Base-by-base conservation (phyloP, 2,888 invertebrate species). In the Epistrophe grossulariae region DNA sequence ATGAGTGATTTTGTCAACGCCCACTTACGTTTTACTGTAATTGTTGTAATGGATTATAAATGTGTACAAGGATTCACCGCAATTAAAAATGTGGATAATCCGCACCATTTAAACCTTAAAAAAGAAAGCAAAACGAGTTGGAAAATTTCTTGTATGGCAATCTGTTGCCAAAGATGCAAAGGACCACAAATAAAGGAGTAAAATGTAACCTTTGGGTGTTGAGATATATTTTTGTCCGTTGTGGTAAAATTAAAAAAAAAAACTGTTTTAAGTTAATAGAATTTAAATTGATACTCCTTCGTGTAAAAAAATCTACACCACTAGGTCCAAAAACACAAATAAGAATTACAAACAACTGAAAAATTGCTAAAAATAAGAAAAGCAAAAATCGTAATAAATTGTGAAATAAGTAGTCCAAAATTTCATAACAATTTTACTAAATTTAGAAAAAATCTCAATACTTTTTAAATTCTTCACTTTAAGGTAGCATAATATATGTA, bases 11-110 rank as follows among this genome's bases (percentile, higher is more conserved):
- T 79, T 79, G 71, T 79, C 79, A 79, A 71, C 79, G 62, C 79
- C 71, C 62, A 79, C 79, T 79, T 79, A 57, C 55, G 62, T 62
- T 79, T 64, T 57, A 79, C 71, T 79, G 71, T 79, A 79, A 79
- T 79, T 72, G 79, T 79, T 79, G 71, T 79, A 79, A 79, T 72
- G 79, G 79, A 79, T 79, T 71, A 79, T 72, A 71, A 79, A 79
- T 79, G 71, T 72, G 71, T 71, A 55, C 71, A 79, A 72, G 55
- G 71, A 79, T 79, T 62, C 71, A 79, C 79, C 71, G 64, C 71
- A 79, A 79, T 79, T 79, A 79, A 79, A 78, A 79, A 72, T 79
- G 55, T 62, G 52, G 71, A 62, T 79, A 72, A 79, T 79, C 71
- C 79, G 45, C 62, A 71, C 62, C 71, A 79, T 72, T 79, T 79